Conservation (phyloP, 2,113 vertebrate genomes). For the Oryctolagus cuniculus region DNA sequence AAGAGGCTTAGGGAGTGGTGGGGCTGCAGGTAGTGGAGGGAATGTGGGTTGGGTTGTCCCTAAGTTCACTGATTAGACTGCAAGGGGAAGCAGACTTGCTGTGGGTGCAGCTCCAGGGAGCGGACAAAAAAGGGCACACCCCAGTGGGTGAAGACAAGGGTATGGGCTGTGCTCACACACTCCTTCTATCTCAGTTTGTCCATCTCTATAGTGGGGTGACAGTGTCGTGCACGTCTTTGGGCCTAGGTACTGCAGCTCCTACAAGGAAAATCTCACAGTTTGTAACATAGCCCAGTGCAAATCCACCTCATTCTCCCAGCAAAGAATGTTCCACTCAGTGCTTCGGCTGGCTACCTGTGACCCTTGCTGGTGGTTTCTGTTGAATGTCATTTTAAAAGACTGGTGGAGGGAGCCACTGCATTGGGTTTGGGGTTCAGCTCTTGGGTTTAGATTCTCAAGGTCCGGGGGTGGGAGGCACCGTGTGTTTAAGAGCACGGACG, state of each 20-base stretch:
- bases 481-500: neutral
- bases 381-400: slow-evolving; percentile 21
- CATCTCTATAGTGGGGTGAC: neutral
- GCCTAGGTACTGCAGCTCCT: neutral
- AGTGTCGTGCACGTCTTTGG: slow-evolving; percentile 21
- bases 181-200: neutral
- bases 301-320: neutral
- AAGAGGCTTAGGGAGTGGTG: neutral
- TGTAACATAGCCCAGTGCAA: neutral
- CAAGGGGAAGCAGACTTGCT: neutral
- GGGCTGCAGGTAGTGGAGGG: neutral
- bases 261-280: neutral
- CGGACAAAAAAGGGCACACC: neutral
- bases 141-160: neutral
- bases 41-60: neutral
- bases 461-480: neutral
- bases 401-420: neutral
- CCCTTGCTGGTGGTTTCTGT: slow-evolving; percentile 1
- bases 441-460: neutral
- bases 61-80: neutral
- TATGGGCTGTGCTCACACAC: neutral
- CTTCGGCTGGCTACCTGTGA: neutral
- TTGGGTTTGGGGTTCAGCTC: slow-evolving; percentile 43
- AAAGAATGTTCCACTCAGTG: neutral
- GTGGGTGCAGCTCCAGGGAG: neutral